A percentile compares a stretch with the other conserved stretches of the same genome.
phyloP scores from a whole-genome alignment of 2,888 invertebrate genomes.

The Strigamia crassipes region DNA sequence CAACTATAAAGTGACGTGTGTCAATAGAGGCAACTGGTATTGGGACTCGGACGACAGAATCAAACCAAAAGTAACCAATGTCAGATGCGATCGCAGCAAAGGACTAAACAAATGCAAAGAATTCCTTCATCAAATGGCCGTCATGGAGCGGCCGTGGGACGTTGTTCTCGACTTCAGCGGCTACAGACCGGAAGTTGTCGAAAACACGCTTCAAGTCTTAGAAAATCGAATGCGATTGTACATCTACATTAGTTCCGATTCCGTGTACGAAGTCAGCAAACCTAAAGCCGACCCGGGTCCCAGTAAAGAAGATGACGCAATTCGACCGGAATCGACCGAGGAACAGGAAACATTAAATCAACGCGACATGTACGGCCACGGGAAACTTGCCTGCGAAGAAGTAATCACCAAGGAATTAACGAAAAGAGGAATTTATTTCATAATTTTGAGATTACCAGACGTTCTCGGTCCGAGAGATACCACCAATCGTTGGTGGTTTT shows the following conservation, averaged over 20 bases:
- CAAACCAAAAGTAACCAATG: slow-evolving; percentile 53
- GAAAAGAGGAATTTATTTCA: slow-evolving; percentile 56
- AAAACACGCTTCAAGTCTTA: slow-evolving; percentile 56
- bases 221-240: slow-evolving; percentile 57
- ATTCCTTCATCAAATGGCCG: slow-evolving; percentile 52
- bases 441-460: slow-evolving; percentile 61
- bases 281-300: slow-evolving; percentile 51
- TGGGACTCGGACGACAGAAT: slow-evolving; percentile 58
- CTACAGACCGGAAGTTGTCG: slow-evolving; percentile 58
- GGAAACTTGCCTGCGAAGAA: slow-evolving; percentile 60
- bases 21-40: slow-evolving; percentile 61
- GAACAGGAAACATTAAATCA: slow-evolving; percentile 54
- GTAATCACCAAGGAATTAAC: slow-evolving; percentile 54
- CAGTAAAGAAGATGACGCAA: slow-evolving; percentile 58
- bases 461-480: slow-evolving; percentile 62
- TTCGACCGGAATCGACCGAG: slow-evolving; percentile 56
- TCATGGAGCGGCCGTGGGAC: slow-evolving; percentile 55
- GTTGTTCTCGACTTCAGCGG: slow-evolving; percentile 61
- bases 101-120: slow-evolving; percentile 55
- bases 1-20: slow-evolving; percentile 56
- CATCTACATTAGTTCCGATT: slow-evolving; percentile 61
- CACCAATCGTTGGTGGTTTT: slow-evolving; percentile 61
- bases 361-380: slow-evolving; percentile 59
- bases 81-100: slow-evolving; percentile 59
- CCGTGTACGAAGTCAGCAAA: slow-evolving; percentile 48